Evolutionary conservation across 2,888 invertebrate species (phyloP).

Genomic region (Stegophylla sp.): DNA sequence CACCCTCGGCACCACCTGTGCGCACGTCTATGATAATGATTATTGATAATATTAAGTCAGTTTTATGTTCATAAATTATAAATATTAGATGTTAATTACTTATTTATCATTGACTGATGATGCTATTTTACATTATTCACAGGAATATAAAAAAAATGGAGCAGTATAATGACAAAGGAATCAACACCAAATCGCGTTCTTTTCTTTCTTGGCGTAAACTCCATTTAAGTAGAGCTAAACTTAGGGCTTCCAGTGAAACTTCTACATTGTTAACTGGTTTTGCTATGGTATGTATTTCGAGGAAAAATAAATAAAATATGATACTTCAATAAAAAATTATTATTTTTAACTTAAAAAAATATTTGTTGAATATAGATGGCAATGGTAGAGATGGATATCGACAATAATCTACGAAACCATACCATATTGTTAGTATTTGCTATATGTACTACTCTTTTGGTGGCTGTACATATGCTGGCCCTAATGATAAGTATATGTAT

Average conservation of each 20-base stretch:
- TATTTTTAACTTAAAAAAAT: no score
- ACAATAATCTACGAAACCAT: constrained; percentile 75
- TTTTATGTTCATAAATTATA: no score
- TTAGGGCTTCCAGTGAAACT: constrained; percentile 97
- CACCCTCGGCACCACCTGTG: no score
- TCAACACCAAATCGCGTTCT: constrained; percentile 69
- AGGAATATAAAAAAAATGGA: no score
- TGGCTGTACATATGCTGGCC: constrained; percentile 96
- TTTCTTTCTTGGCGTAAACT: constrained; percentile 88
- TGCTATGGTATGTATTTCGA: constrained; percentile 80
- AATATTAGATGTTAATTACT: no score
- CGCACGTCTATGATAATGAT: no score
- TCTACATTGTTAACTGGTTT: constrained; percentile 96
- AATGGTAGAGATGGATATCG: constrained; percentile 94
- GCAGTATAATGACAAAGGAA: no score
- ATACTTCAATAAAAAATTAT: no score
- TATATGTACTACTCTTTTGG: constrained; percentile 91
- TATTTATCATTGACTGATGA: no score
- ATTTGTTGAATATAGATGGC: constrained; percentile 74
- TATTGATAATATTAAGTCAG: no score
- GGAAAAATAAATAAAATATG: not conserved
- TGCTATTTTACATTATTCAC: no score
- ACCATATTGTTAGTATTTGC: constrained; percentile 90
- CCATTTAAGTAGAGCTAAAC: constrained; percentile 92
- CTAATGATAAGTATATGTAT: constrained; percentile 99